These are phyloP conservation scores for Calliopsis andreniformis DNA, from an alignment of 1,140 invertebrate genomes.

Conservation along the genomic window DNA sequence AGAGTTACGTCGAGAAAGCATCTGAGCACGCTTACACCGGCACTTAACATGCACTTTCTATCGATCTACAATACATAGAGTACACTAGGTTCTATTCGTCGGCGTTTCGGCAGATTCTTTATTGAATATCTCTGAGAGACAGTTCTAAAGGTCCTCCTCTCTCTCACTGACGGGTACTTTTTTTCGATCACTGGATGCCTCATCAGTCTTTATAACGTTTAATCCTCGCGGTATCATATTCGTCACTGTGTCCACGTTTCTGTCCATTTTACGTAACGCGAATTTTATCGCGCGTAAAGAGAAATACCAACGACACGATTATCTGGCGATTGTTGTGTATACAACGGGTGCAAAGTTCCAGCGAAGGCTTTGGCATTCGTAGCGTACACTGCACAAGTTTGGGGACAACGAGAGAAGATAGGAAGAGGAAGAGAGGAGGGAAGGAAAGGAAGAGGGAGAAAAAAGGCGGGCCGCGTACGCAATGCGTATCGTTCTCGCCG, in stretches of 20 bases:
- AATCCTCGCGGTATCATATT: not conserved
- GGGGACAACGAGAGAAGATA: conserved; percentile 7
- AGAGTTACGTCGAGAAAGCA: not conserved
- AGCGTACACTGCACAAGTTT: conserved; percentile 11
- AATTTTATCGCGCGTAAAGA: not conserved
- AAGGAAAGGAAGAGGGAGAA: not conserved
- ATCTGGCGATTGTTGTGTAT: not conserved
- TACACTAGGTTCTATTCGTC: too few relatives aligned
- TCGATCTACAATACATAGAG: not conserved
- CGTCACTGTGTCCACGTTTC: not conserved
- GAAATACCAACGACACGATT: not conserved
- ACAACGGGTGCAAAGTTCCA: not conserved
- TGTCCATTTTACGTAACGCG: not conserved
- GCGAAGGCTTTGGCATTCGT: not conserved
- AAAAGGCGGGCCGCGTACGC: not conserved
- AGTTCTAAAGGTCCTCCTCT: not conserved
- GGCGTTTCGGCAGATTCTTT: too few relatives aligned
- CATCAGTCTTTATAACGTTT: not conserved
- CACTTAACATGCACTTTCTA: not conserved
- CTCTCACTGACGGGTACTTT: too few relatives aligned
- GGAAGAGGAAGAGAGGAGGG: not conserved
- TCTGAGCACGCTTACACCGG: not conserved
- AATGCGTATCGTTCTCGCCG: conserved; percentile 37
- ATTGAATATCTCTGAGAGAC: not conserved
- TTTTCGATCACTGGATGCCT: not conserved